Conservation (phyloP, 1,140 invertebrate genomes). For the Lerema accius region DNA sequence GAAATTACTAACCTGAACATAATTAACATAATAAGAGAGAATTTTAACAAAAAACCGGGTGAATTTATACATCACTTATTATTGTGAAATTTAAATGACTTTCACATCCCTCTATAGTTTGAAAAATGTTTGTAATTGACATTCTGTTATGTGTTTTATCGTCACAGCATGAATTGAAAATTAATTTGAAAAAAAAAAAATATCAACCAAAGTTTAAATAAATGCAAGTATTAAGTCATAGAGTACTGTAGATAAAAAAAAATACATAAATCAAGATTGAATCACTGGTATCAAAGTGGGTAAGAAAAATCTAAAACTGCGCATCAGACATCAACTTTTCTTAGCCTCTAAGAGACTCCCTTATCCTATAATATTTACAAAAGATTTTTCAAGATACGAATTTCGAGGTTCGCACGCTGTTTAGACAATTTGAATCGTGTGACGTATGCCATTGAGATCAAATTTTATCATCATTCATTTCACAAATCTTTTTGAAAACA, state of each 20-base stretch:
- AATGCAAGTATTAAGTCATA: no score
- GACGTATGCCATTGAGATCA: slow-evolving; percentile 39
- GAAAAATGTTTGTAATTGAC: no score
- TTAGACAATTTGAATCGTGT: slow-evolving; percentile 42
- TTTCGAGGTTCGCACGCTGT: slow-evolving; percentile 28
- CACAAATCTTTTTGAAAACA: slow-evolving; percentile 10
- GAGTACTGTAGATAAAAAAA: background rate
- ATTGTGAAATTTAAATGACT: no score
- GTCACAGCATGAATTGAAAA: no score
- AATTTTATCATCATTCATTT: slow-evolving; percentile 15
- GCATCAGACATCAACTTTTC: slow-evolving; percentile 48
- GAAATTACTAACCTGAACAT: no score
- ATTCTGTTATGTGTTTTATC: no score
- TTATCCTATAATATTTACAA: slow-evolving; percentile 67
- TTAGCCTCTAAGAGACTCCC: slow-evolving; percentile 74
- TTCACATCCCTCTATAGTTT: no score
- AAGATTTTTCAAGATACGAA: slow-evolving; percentile 44
- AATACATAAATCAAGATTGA: background rate
- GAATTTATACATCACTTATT: no score
- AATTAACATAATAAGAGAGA: no score
- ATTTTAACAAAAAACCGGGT: no score
- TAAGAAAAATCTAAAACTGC: slow-evolving; percentile 64
- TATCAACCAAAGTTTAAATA: no score
- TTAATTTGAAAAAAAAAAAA: no score
- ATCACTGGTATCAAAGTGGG: slow-evolving; percentile 20